phyloP scores from a whole-genome alignment of 2,797 vertebrate species.

The Halcyon leucocephala region DNA sequence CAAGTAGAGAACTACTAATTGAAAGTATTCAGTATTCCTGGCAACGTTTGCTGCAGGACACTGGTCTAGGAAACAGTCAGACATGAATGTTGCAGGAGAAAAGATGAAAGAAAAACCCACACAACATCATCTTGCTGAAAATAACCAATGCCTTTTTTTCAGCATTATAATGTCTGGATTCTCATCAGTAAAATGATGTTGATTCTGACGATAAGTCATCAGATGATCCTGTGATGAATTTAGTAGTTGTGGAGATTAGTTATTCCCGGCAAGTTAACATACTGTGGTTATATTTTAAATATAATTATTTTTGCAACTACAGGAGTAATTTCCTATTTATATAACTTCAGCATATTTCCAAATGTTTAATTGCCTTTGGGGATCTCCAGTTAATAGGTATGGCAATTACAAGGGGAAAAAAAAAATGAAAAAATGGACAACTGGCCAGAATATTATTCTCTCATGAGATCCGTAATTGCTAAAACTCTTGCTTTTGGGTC shows the following conservation, averaged over 20 bases:
- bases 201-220: conserved; percentile 13
- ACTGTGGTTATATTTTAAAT: not conserved
- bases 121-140: not conserved
- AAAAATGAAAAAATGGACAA: not conserved
- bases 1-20: conserved; percentile 83
- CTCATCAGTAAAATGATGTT: not conserved
- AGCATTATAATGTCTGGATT: not conserved
- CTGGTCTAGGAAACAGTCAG: conserved; percentile 72
- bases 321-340: conserved; percentile 23
- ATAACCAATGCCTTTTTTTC: not conserved
- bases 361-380: conserved; percentile 13
- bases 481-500: not conserved
- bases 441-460: not conserved
- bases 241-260: not conserved
- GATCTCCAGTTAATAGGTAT: not conserved
- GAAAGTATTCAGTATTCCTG: conserved; percentile 80
- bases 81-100: conserved; percentile 69
- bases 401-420: not conserved
- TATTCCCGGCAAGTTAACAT: not conserved
- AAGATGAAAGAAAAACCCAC: conserved; percentile 56
- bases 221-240: conserved; percentile 9
- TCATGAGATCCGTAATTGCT: not conserved
- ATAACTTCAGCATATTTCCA: not conserved
- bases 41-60: conserved; percentile 76
- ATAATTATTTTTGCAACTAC: conserved; percentile 4